A percentile compares a stretch with the other conserved stretches of the same genome.
Evolutionary conservation across 2,113 vertebrate species (phyloP).

Genomic region (Cheirogaleus medius): DNA sequence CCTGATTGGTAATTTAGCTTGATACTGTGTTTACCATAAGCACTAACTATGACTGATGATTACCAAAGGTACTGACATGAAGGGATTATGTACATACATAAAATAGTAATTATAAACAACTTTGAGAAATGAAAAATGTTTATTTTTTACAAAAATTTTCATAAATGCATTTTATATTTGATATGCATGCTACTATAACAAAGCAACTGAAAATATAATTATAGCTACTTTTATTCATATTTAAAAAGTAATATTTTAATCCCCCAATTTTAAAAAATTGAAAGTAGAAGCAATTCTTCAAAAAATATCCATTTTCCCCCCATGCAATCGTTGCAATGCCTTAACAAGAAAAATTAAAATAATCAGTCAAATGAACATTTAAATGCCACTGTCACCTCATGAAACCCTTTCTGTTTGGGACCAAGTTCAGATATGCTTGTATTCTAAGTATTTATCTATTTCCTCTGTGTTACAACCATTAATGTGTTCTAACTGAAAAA

Average conservation of each 20-base stretch:
- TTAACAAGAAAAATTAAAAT: constrained; percentile 72
- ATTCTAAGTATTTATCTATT: constrained; percentile 18
- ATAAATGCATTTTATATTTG: constrained; percentile 73
- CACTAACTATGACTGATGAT: background rate
- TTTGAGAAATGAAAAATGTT: constrained; percentile 80
- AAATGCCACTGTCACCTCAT: constrained; percentile 74
- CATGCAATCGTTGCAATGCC: constrained; percentile 53
- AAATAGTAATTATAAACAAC: constrained; percentile 73
- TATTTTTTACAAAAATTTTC: constrained; percentile 84
- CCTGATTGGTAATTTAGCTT: background rate
- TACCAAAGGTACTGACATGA: background rate
- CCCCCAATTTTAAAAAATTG: constrained; percentile 73
- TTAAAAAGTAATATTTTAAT: constrained; percentile 79
- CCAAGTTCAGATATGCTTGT: constrained; percentile 55
- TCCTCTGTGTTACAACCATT: background rate
- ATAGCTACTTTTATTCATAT: constrained; percentile 77
- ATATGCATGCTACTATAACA: constrained; percentile 80
- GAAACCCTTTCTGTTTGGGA: constrained; percentile 69
- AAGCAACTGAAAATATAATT: constrained; percentile 80
- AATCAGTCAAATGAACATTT: constrained; percentile 72
- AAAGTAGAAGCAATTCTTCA: constrained; percentile 79
- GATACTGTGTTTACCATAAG: background rate
- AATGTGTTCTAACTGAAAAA: background rate
- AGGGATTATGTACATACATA: constrained; percentile 45
- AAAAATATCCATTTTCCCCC: constrained; percentile 65